Evolutionary conservation across 2,113 vertebrate species (phyloP).

Genomic region (Notothenia coriiceps): DNA sequence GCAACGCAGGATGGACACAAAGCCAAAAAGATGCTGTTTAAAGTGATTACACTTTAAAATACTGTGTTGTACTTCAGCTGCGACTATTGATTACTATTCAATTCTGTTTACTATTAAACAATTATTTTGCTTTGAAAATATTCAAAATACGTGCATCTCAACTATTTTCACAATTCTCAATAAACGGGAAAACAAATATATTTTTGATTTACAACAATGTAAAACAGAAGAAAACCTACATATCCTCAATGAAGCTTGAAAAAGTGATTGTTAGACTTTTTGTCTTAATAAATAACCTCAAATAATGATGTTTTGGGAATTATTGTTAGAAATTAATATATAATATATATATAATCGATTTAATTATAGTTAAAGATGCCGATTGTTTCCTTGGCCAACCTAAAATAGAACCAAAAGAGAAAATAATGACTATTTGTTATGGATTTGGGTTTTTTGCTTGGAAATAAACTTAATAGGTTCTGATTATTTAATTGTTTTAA

Average conservation of each 20-base stretch:
- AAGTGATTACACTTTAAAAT: conserved; percentile 19
- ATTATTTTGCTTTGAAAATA: background rate
- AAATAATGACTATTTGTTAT: background rate
- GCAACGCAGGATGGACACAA: conserved; percentile 79
- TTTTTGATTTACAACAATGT: no score
- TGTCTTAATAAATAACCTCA: no score
- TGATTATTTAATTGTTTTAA: no score
- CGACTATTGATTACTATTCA: background rate
- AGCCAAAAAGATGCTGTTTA: conserved; percentile 44
- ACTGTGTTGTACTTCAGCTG: conserved; percentile 2
- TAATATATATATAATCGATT: no score
- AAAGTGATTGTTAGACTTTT: no score
- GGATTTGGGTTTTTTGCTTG: background rate
- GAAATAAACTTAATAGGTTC: background rate
- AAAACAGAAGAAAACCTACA: no score
- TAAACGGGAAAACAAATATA: background rate
- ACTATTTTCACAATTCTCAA: background rate
- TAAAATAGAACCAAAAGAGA: background rate
- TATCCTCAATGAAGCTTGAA: no score
- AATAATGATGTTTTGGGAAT: no score
- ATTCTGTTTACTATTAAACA: background rate
- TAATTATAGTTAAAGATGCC: background rate
- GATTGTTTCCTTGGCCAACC: background rate
- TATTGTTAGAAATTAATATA: no score
- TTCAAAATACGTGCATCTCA: background rate